These are phyloP conservation scores for Adelognathus sp. DNA, from an alignment of 2,888 invertebrate genomes.

Conservation along the genomic window DNA sequence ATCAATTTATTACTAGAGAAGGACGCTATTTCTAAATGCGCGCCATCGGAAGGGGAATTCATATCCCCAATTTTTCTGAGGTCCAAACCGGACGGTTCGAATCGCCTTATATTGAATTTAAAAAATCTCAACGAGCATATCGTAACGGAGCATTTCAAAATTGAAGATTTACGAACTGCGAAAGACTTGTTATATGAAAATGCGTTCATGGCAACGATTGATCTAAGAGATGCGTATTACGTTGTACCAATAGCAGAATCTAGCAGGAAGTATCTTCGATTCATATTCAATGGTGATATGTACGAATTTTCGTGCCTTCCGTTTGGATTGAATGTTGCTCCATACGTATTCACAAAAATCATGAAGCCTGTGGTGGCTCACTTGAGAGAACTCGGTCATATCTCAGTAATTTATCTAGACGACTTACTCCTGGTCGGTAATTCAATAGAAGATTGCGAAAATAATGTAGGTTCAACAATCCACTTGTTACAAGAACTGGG, in stretches of 20 bases:
- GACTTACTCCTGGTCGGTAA: neutral
- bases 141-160: constrained; percentile 17
- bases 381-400: neutral
- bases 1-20: neutral
- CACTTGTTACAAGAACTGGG: constrained; percentile 4
- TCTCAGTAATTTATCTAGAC: constrained; percentile 8
- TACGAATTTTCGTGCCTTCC: constrained; percentile 34
- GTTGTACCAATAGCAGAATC: constrained; percentile 4
- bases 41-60: neutral
- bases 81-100: neutral
- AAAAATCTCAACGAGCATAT: constrained; percentile 17
- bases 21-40: constrained; percentile 1
- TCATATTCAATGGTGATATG: neutral
- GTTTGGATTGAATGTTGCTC: constrained; percentile 21
- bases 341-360: constrained; percentile 29
- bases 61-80: neutral
- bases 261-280: constrained; percentile 19
- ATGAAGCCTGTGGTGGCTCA: constrained; percentile 3
- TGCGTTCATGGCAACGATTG: constrained; percentile 15
- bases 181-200: neutral
- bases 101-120: constrained; percentile 2
- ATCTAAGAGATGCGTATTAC: constrained; percentile 22
- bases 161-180: constrained; percentile 21
- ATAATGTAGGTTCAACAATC: neutral
- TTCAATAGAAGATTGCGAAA: neutral